Conservation (phyloP, 2,113 vertebrate species). For the Acrocephalus arundinaceus region DNA sequence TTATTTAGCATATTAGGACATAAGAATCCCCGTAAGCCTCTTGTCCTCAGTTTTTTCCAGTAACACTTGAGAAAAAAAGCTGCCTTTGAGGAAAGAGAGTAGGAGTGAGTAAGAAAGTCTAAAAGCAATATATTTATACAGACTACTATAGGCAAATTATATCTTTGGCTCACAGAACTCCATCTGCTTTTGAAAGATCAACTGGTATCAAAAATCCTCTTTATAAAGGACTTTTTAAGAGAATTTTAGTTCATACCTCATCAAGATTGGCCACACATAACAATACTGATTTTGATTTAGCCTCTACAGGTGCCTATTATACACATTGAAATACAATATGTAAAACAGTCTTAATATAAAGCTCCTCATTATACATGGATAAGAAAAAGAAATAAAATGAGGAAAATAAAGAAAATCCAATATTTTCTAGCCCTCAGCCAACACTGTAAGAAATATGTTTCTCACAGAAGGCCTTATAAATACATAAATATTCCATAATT, state of each 20-base stretch:
- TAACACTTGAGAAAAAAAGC: background rate
- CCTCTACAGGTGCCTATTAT: background rate
- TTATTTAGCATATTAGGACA: background rate
- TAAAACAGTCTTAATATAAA: background rate
- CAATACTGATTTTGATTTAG: background rate
- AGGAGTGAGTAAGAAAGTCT: background rate
- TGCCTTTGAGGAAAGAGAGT: background rate
- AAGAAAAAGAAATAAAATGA: slow-evolving; percentile 10
- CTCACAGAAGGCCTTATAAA: background rate
- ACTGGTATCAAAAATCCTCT: background rate
- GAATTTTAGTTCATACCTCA: background rate
- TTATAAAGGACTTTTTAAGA: background rate
- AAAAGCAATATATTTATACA: background rate
- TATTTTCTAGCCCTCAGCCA: slow-evolving; percentile 5
- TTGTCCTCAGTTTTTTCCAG: background rate
- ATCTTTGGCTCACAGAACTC: background rate
- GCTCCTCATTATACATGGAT: background rate
- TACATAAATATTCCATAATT: background rate
- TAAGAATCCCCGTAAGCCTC: background rate
- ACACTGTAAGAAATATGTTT: background rate
- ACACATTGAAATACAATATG: background rate
- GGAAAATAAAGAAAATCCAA: background rate
- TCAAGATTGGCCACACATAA: background rate
- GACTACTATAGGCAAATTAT: background rate
- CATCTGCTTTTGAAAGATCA: background rate